These are phyloP conservation scores for Pteria penguin DNA, from an alignment of 2,888 invertebrate species.

Conservation along the genomic window DNA sequence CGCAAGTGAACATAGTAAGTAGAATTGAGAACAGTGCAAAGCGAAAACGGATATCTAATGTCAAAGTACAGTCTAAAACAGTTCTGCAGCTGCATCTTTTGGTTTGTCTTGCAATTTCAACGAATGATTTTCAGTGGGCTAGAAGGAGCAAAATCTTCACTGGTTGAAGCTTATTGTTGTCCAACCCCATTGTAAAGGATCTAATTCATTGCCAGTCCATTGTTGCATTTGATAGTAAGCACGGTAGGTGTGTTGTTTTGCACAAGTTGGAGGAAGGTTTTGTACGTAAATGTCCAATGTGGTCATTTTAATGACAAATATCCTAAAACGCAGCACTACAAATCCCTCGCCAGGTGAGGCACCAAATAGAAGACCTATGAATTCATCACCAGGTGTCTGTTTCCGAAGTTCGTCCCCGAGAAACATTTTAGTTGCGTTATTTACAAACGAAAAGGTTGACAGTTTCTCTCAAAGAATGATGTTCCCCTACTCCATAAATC, in stretches of 20 bases:
- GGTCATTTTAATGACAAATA: constrained; percentile 1
- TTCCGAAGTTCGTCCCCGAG: too few relatives aligned
- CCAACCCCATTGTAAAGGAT: too few relatives aligned
- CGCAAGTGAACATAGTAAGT: too few relatives aligned
- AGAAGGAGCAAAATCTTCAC: not conserved
- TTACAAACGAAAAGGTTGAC: too few relatives aligned
- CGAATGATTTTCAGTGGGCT: too few relatives aligned
- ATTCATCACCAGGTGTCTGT: not conserved
- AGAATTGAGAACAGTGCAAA: too few relatives aligned
- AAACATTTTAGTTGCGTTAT: too few relatives aligned
- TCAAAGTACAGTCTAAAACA: too few relatives aligned
- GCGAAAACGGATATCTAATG: too few relatives aligned
- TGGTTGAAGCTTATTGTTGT: not conserved
- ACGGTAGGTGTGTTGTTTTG: not conserved
- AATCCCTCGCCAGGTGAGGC: not conserved
- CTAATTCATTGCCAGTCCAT: constrained; percentile 4
- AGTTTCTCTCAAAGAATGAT: too few relatives aligned
- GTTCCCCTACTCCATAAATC: too few relatives aligned
- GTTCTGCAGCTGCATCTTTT: not conserved
- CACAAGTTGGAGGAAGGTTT: not conserved
- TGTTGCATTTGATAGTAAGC: constrained; percentile 4
- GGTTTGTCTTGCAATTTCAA: too few relatives aligned
- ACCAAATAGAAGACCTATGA: not conserved
- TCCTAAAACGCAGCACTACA: not conserved
- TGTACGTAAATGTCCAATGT: not conserved